Evolutionary conservation across 2,888 invertebrate species (phyloP), one percentile per base, ranked within the genome.

Genomic region (Perizoma flavofasciatum): DNA sequence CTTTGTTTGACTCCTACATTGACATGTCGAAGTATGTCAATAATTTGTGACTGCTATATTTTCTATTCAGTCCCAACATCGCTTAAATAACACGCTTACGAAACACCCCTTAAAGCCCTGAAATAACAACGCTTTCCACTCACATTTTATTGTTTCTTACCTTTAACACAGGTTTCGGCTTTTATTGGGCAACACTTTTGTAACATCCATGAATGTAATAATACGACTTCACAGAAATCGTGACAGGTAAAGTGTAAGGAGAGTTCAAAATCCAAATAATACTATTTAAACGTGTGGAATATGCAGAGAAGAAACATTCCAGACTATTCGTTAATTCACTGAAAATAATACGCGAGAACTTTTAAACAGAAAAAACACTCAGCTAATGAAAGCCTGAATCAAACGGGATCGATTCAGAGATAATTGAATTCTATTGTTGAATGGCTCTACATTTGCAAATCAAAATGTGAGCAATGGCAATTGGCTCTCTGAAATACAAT

Each of bases 111-210:
- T 35, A 46, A 49, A 50, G 11, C 48, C 44, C 9, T 33, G 56
- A 56, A 45, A 59, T 39, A 66, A 67, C 65, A 66, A 51, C 48
- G 63, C 60, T 61, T 56, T 59, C 59, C 61, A 67, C 65, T 66
- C 39, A 9, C 22, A 39, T 5, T 48, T 40, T 40, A 49, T 32
- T 49, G 22, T 49, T 47, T 40, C 46, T 45, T 48, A 45, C 35
- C 47, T 55, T 41, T 50, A 46, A 45, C 40, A 49, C 49, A 6
- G 35, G 35, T 32, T 60, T 49, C 32, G 35, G 10, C 11, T 44
- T 46, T 39, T 39, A 39, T 39, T 6, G 39, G 39, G 22, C 39
- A 39, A 39, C 39, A 39, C 39, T 39, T 39, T 39, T 45, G 8
- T 45, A 45, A 45, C 22, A 10, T 40, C 32, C 32, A 37, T 40